Evolutionary conservation across 2,797 vertebrate genomes (phyloP).

Genomic region (Lophotriccus pileatus): DNA sequence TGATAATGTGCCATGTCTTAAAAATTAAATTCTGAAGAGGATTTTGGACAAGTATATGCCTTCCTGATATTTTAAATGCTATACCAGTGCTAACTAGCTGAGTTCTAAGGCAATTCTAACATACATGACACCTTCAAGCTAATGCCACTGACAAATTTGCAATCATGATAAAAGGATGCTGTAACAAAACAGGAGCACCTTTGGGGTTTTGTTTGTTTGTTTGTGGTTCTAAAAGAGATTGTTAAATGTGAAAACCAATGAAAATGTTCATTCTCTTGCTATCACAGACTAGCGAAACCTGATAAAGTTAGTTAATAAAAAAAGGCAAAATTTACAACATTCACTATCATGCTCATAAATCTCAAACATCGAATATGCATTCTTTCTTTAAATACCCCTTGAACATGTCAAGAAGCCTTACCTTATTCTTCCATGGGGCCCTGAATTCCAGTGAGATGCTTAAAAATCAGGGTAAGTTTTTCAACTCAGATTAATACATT

Average conservation of each 20-base stretch:
- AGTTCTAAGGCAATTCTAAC: background rate
- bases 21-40: background rate
- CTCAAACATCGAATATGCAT: background rate
- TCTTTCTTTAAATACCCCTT: background rate
- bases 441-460: slow-evolving; percentile 8
- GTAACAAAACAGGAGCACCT: background rate
- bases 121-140: background rate
- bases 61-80: background rate
- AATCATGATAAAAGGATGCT: background rate
- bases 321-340: background rate
- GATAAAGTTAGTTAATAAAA: background rate
- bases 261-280: background rate
- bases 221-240: background rate
- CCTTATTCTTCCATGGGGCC: background rate
- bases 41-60: background rate
- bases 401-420: background rate
- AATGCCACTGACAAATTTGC: background rate
- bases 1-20: background rate
- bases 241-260: background rate
- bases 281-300: background rate
- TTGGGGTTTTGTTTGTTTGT: background rate
- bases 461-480: slow-evolving; percentile 18
- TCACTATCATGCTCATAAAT: background rate
- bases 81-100: background rate
- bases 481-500: background rate